Base-by-base conservation (phyloP, 1,140 invertebrate species). In the Wasmannia auropunctata region DNA sequence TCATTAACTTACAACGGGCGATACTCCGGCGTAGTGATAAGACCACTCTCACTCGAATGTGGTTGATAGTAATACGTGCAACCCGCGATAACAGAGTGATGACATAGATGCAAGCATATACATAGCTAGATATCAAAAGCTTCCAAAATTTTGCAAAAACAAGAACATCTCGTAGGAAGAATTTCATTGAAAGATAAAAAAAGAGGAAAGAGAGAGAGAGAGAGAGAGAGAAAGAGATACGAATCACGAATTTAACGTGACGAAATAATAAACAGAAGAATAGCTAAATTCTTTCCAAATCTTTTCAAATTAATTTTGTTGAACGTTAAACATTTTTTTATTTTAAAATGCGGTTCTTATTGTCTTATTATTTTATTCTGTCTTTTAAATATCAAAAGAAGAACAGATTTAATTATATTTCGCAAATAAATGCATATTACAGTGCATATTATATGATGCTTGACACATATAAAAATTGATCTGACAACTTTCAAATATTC, bases 1-100 rank as follows among this genome's bases (percentile, higher is more conserved):
- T 85, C 72, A 85, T 85, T 85, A 85, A 63, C 72, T 77, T 54
- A 10, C 72, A 85, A 85, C 72, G 58, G 14, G 37, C 54, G 80
- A 54, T 49, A 60, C 56, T 75, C 51, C 19, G 40, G 51, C 31
- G 46, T 51, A 25, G 2, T 76, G 81, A 85, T 85, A 85, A 85
- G 43, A 16, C 58, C 31, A 19, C 43, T 76, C 56, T 51, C 56
- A 19, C 54, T 25, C 22, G 56, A 85, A 65, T 43, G 43, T 58
- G 43, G 72, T 31, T 54, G 81, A 85, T 85, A 85, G 19, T 16
- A 58, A 63, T 49, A 77, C 22, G 56, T 37, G 67, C 67, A 49
- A n/a, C 11, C n/a, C 79, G 51, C 72, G 81, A 85, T 85, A 75
- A 65, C 46, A 43, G n/a, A 31, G 31, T 28, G 60, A 77, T 65